A percentile compares a stretch with the other conserved stretches of the same genome.
phyloP scores from a whole-genome alignment of 2,888 invertebrate species.

The Parnassius glacialis region DNA sequence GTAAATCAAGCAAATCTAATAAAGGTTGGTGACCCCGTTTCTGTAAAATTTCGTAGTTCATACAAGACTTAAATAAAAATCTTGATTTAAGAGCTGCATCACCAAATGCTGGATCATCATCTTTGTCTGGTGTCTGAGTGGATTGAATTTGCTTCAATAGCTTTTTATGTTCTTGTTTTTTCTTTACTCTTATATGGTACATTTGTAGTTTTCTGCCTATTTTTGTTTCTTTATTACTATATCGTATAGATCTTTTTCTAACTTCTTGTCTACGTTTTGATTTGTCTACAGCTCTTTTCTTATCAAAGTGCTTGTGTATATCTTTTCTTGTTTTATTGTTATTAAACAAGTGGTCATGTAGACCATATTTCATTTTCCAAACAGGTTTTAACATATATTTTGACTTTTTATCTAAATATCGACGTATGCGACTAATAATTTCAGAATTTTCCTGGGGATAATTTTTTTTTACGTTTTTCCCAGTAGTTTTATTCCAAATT shows the following conservation, averaged over 20 bases:
- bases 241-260: conserved; percentile 26
- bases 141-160: conserved; percentile 17
- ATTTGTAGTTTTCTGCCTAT: conserved; percentile 43
- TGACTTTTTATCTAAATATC: conserved; percentile 57
- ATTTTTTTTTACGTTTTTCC: conserved; percentile 27
- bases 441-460: conserved; percentile 40
- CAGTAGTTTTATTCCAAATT: conserved; percentile 28
- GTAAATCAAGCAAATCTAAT: conserved; percentile 82
- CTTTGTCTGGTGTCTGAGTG: conserved; percentile 11
- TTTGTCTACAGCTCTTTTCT: conserved; percentile 14
- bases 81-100: conserved; percentile 91
- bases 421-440: conserved; percentile 59
- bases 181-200: conserved; percentile 29
- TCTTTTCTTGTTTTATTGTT: conserved; percentile 29
- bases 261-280: conserved; percentile 14
- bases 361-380: conserved; percentile 41
- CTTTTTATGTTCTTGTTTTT: conserved; percentile 24
- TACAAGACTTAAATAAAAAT: conserved; percentile 91
- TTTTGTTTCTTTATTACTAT: conserved; percentile 3
- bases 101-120: conserved; percentile 48
- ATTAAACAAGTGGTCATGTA: conserved; percentile 36
- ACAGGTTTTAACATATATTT: conserved; percentile 42
- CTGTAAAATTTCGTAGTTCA: conserved; percentile 88
- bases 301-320: background rate
- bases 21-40: conserved; percentile 87